These are phyloP conservation scores for Pseudocheirus occidentalis DNA, from an alignment of 2,797 vertebrate species.

Conservation along the genomic window DNA sequence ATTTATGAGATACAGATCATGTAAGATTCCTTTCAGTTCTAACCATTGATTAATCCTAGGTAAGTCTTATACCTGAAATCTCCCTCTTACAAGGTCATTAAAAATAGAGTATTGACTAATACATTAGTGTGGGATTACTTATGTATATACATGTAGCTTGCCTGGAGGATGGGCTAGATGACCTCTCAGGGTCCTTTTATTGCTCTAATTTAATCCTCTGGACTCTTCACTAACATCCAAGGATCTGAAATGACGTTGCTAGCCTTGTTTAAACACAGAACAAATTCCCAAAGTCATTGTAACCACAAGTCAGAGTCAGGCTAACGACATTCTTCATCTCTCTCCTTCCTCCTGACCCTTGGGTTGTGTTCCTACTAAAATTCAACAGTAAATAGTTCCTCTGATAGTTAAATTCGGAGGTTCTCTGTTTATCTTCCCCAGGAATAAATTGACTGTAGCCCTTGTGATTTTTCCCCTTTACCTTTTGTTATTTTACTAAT, in stretches of 20 bases:
- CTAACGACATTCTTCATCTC: slow-evolving; percentile 1
- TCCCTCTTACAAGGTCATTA: background rate
- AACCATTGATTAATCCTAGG: background rate
- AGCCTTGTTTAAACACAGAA: background rate
- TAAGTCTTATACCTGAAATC: background rate
- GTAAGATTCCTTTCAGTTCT: background rate
- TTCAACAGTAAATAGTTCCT: slow-evolving; percentile 35
- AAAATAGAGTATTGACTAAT: background rate
- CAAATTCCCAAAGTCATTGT: background rate
- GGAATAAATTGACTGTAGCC: background rate
- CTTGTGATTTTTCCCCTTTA: background rate
- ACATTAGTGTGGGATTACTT: background rate
- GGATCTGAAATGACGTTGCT: background rate
- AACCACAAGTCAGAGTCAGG: slow-evolving; percentile 15
- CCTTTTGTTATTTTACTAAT: slow-evolving; percentile 18
- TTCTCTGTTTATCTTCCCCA: slow-evolving; percentile 12
- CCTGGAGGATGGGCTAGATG: background rate
- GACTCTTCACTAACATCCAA: background rate
- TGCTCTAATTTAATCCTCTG: background rate
- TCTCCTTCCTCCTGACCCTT: background rate
- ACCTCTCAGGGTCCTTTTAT: background rate
- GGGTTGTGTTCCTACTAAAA: slow-evolving; percentile 29
- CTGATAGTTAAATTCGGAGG: slow-evolving; percentile 19
- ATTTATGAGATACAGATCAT: background rate
- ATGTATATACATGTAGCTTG: background rate